These are phyloP conservation scores for Ivindomyrus marchei DNA, from an alignment of 2,113 vertebrate species.

Conservation along the genomic window DNA sequence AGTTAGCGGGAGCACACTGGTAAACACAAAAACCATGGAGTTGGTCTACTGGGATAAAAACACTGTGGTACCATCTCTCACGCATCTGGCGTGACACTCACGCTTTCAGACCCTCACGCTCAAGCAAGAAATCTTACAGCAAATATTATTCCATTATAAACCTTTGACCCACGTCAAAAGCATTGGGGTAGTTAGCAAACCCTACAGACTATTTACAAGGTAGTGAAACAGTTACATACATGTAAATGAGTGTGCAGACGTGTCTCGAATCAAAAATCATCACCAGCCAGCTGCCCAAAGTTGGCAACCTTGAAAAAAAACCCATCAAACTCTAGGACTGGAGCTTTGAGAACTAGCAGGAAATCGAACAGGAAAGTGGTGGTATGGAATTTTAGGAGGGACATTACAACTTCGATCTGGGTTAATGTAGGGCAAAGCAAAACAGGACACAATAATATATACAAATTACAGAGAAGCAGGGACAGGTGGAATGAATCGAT, in stretches of 20 bases:
- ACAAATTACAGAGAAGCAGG: neutral
- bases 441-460: neutral
- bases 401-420: neutral
- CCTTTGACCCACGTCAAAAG: neutral
- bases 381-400: neutral
- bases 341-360: neutral
- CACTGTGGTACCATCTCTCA: neutral
- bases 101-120: neutral
- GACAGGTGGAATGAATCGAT: neutral
- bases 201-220: neutral
- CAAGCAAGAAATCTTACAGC: neutral
- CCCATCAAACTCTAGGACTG: neutral
- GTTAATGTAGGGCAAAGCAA: neutral
- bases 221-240: neutral
- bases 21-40: neutral
- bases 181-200: neutral
- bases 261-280: neutral
- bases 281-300: neutral
- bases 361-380: neutral
- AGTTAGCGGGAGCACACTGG: neutral
- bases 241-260: neutral
- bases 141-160: neutral
- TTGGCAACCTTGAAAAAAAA: neutral
- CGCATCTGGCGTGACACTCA: no score
- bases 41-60: neutral